These are phyloP conservation scores for Parazoanthus darwini DNA, from an alignment of 92 coral and sea anemone genomes.

Conservation along the genomic window DNA sequence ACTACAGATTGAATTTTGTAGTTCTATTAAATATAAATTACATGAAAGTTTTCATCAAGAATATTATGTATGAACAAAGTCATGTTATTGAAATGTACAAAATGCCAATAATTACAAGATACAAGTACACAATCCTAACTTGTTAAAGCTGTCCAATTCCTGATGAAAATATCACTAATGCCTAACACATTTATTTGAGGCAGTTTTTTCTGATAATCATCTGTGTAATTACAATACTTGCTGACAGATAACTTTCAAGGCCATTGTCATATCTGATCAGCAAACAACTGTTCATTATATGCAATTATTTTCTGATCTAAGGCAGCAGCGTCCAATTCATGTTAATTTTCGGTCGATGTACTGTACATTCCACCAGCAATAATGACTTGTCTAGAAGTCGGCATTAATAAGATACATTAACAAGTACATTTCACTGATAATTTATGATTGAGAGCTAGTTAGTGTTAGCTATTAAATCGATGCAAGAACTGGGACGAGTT, in stretches of 20 bases:
- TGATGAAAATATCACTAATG: neutral
- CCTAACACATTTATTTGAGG: neutral
- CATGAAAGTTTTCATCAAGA: neutral
- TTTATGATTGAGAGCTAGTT: neutral
- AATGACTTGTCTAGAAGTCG: neutral
- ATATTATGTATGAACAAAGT: neutral
- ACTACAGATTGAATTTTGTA: neutral
- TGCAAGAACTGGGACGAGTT: conserved; percentile 72
- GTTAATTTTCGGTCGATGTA: neutral
- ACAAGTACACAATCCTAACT: neutral
- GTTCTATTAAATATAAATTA: conserved; percentile 33
- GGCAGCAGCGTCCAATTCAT: neutral
- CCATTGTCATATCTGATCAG: neutral
- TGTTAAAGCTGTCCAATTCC: neutral
- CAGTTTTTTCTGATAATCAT: neutral
- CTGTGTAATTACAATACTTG: too few species aligned
- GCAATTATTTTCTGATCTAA: neutral
- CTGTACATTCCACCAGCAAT: neutral
- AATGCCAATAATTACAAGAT: neutral
- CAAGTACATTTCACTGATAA: neutral
- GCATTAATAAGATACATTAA: too few species aligned
- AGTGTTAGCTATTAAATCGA: conserved; percentile 53
- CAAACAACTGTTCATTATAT: neutral
- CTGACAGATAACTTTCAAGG: neutral
- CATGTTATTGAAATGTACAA: neutral